These are phyloP conservation scores for Belonocnema kinseyi DNA, from an alignment of 1,140 invertebrate species.

Conservation along the genomic window DNA sequence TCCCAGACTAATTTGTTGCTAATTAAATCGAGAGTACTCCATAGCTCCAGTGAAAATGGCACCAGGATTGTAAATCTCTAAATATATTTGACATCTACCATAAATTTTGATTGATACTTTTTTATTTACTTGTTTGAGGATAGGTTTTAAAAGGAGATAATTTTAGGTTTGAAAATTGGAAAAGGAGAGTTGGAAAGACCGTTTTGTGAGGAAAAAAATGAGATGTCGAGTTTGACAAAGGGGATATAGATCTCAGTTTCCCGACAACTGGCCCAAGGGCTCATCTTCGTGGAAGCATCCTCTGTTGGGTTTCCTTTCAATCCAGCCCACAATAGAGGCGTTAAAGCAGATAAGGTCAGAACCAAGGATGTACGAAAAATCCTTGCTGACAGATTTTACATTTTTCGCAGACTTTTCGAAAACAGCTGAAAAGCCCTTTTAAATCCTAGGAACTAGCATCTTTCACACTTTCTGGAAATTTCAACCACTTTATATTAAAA, in stretches of 20 bases:
- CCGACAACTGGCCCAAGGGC: constrained; percentile 33
- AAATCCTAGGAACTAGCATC: not conserved
- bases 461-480: not conserved
- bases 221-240: constrained; percentile 34
- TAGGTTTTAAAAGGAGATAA: not conserved
- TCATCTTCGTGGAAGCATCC: constrained; percentile 40
- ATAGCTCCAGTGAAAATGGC: too few relatives aligned
- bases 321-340: constrained; percentile 42
- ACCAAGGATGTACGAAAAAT: not conserved
- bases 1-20: too few relatives aligned
- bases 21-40: too few relatives aligned
- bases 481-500: too few relatives aligned
- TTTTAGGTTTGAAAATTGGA: not conserved
- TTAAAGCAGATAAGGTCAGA: constrained; percentile 44
- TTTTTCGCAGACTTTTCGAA: not conserved
- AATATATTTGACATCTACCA: too few relatives aligned
- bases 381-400: constrained; percentile 3
- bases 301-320: constrained; percentile 36
- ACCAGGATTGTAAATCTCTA: too few relatives aligned
- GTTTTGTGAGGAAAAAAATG: constrained; percentile 29
- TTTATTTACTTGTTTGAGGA: too few relatives aligned
- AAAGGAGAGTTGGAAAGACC: constrained; percentile 36
- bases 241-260: constrained; percentile 1
- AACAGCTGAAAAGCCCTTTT: not conserved
- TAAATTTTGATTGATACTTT: too few relatives aligned